Conservation (phyloP, 1,140 invertebrate species). For the Pararge aegeria region DNA sequence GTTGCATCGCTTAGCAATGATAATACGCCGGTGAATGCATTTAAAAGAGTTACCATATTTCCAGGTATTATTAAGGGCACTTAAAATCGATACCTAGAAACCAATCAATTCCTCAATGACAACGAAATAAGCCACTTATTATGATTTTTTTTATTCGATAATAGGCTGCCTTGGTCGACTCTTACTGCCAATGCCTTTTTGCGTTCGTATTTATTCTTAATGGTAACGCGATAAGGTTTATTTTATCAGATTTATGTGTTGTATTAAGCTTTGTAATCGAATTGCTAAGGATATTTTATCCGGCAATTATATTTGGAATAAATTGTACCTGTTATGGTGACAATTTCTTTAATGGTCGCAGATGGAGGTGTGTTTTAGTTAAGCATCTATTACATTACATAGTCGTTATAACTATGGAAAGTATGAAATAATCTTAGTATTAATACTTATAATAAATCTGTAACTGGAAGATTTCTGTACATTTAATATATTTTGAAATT, state of each 20-base stretch:
- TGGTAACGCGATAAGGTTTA: conserved; percentile 13
- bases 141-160: conserved; percentile 46
- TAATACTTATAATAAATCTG: no score
- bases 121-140: conserved; percentile 44
- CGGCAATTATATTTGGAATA: conserved; percentile 49
- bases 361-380: neutral
- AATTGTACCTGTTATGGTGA: conserved; percentile 44
- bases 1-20: neutral
- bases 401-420: no score
- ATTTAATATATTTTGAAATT: no score
- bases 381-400: neutral
- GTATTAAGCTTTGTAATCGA: neutral
- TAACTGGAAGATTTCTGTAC: no score
- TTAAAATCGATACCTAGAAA: conserved; percentile 52
- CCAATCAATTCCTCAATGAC: conserved; percentile 51
- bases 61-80: conserved; percentile 46
- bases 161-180: conserved; percentile 30
- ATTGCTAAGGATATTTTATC: conserved; percentile 35
- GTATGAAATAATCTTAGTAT: no score
- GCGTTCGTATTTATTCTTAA: conserved; percentile 20
- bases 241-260: conserved; percentile 4
- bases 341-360: conserved; percentile 44
- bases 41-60: conserved; percentile 30
- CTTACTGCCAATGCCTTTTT: conserved; percentile 7
- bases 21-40: neutral